phyloP scores from a whole-genome alignment of 92 coral and sea anemone genomes.

The Ricordea florida region DNA sequence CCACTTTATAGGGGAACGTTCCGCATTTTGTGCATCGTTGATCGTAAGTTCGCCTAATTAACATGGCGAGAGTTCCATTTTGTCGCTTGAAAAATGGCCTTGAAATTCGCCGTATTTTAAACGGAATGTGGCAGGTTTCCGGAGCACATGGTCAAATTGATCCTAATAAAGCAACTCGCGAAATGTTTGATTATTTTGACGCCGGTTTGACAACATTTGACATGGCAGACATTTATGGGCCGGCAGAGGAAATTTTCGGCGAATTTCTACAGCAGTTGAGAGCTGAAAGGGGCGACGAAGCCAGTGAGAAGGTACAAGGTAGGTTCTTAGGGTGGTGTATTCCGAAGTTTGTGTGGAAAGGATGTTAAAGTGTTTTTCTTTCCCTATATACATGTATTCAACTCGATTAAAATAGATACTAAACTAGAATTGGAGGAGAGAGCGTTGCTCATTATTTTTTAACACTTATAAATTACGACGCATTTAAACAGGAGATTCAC shows the following conservation, averaged over 20 bases:
- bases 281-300: conserved; percentile 63
- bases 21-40: too few species aligned
- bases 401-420: too few species aligned
- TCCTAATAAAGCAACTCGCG: conserved; percentile 59
- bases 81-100: conserved; percentile 76
- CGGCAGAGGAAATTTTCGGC: conserved; percentile 88
- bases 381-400: too few species aligned
- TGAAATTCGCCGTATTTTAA: conserved; percentile 70
- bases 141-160: conserved; percentile 84
- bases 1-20: too few species aligned
- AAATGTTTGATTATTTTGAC: conserved; percentile 73
- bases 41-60: too few species aligned
- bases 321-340: background rate
- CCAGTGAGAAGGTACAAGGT: conserved; percentile 74
- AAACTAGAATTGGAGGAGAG: too few species aligned
- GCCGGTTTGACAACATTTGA: conserved; percentile 83
- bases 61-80: conserved; percentile 61
- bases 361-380: too few species aligned
- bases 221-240: conserved; percentile 93
- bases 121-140: conserved; percentile 95
- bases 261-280: conserved; percentile 57
- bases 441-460: too few species aligned
- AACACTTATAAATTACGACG: too few species aligned
- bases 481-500: too few species aligned
- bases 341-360: background rate